Base-by-base conservation (phyloP, 2,113 vertebrate species). In the Ictalurus furcatus region DNA sequence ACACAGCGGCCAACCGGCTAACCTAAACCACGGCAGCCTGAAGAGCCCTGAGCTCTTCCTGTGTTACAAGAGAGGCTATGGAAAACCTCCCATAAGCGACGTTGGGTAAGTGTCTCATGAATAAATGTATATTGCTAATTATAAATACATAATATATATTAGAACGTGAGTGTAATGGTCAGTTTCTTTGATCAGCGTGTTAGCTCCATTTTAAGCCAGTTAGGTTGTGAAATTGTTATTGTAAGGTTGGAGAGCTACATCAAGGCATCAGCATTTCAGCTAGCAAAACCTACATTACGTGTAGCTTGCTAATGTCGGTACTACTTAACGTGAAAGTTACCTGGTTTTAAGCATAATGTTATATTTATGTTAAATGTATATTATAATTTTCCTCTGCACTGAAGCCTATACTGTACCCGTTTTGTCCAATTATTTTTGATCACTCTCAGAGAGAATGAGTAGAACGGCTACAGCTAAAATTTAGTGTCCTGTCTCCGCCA, bases 31-130 rank as follows among this genome's bases (percentile, higher is more conserved):
- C 90, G 98, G 98, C 93, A 99, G 98, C 91, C 95, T 99, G 0
- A 99, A 99, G 95, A 99, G 98, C 92, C 98, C 97, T 34, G 98
- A 99, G 93, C 96, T 99, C 89, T 99, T 97, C 90, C 95, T 99
- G 85, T 99, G 98, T 94, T 99, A 99, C 91, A 98, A 96, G 93
- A 96, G 98, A 91, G 95, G 96, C 21, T 95, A 96, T 48, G 97
- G 97, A 88, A 99, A 99, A 91, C 94, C 97, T 79, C 98, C 98
- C 0, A 96, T 99, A 91, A 98, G 95, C 13, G 98, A 99, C 87
- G 94, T 99, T 0, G 98, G 98, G 98, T 99, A 91, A 96, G 97
- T 93, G 17, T 74, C 28, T 79, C 6, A 54, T 69, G 48, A 11
- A 28, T 13, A 48, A 48, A 13, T 12, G 12, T 30, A 8, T 44